A percentile compares a stretch with the other conserved stretches of the same genome.
Conservation (phyloP, 2,797 vertebrate species). For the Heliangelus exortis region DNA sequence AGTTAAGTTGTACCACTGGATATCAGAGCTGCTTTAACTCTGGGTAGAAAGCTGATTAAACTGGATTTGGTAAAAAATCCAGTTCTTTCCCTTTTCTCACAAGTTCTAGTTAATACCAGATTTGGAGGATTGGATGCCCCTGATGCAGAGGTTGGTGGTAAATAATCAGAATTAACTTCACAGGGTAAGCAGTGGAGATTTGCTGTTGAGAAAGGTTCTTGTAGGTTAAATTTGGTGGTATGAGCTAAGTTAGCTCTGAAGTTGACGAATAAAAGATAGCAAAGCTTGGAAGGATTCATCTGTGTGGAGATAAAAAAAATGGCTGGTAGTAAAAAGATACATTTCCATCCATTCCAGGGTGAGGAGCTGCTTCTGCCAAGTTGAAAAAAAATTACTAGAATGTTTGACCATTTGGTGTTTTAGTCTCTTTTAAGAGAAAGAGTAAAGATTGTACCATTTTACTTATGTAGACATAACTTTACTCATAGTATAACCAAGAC, state of each 20-base stretch:
- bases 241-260: neutral
- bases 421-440: neutral
- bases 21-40: neutral
- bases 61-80: neutral
- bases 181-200: neutral
- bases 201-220: neutral
- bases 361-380: neutral
- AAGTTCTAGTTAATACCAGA: neutral
- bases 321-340: neutral
- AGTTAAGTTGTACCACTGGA: neutral
- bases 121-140: neutral
- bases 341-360: neutral
- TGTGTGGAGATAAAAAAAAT: neutral
- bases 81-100: neutral
- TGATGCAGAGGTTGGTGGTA: neutral
- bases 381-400: neutral
- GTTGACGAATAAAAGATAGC: neutral
- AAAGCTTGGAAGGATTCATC: neutral
- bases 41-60: neutral
- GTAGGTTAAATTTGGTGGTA: neutral
- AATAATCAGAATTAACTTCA: neutral
- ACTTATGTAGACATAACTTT: neutral
- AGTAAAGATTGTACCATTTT: neutral
- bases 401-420: neutral
- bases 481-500: neutral